phyloP scores from a whole-genome alignment of 2,113 vertebrate species.

The human (Homo sapiens) region DNA sequence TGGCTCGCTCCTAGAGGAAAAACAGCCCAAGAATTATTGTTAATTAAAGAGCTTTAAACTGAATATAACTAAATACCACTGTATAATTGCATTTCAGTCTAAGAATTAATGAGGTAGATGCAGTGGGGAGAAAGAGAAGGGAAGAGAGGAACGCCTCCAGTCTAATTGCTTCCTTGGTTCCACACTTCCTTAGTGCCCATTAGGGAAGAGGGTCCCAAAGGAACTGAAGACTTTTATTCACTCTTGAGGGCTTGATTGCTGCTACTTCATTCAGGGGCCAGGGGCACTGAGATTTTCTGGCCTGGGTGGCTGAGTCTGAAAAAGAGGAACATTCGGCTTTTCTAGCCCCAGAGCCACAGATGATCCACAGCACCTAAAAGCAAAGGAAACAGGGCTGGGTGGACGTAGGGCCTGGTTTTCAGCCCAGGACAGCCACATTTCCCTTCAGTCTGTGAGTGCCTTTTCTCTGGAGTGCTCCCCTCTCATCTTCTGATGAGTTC shows the following conservation, averaged over 20 bases:
- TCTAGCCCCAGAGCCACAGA: neutral
- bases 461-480: neutral
- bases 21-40: neutral
- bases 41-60: neutral
- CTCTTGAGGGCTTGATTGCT: neutral
- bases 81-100: neutral
- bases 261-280: neutral
- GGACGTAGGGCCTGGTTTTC: neutral
- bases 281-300: neutral
- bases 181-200: neutral
- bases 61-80: neutral
- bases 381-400: neutral
- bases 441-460: neutral
- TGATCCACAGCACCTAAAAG: neutral
- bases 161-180: neutral
- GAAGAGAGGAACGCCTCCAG: neutral
- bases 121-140: neutral
- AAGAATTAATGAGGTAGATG: neutral
- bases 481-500: neutral
- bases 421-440: neutral
- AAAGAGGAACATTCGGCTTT: neutral
- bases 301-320: neutral
- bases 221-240: neutral
- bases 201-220: neutral
- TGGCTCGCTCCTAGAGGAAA: neutral